Base-by-base conservation (phyloP, 2,888 invertebrate genomes). In the Arge pagana region DNA sequence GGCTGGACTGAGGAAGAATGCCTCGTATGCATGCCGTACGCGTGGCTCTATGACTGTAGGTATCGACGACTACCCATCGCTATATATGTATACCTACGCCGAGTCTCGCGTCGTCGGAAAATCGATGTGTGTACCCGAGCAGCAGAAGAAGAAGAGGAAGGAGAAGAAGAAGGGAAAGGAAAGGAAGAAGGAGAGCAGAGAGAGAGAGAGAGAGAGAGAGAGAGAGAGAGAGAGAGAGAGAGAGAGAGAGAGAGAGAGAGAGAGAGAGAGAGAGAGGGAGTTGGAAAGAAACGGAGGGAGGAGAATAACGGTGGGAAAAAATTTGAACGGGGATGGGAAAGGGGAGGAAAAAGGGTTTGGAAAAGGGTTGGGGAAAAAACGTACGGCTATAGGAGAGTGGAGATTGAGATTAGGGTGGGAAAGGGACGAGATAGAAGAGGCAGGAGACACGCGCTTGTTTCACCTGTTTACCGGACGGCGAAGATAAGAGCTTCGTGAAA, bases 391-490 rank as follows among this genome's bases (percentile, higher is more conserved):
- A n/a, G n/a, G n/a, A n/a, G n/a, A n/a, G n/a, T n/a, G n/a, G n/a
- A n/a, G n/a, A n/a, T n/a, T n/a, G n/a, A n/a, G n/a, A n/a, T n/a
- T n/a, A n/a, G n/a, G n/a, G n/a, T n/a, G n/a, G n/a, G n/a, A n/a
- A n/a, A n/a, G n/a, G n/a, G n/a, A n/a, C n/a, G n/a, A n/a, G n/a
- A n/a, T n/a, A n/a, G n/a, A n/a, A n/a, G n/a, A n/a, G n/a, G n/a
- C n/a, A n/a, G n/a, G n/a, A n/a, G n/a, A 40, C 24, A 40, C 26
- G 16, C 26, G 26, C 26, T 26, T 13, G 40, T 40, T 26, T n/a
- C n/a, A n/a, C n/a, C n/a, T n/a, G n/a, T n/a, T 40, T 40, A 24
- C 40, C 40, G 40, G 40, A 26, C 40, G 26, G 40, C n/a, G n/a
- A 16, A 40, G 40, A 15, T 40, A 40, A 40, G 26, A 16, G 26